Evolutionary conservation across 2,888 invertebrate genomes (phyloP), one percentile per base, ranked within the genome.

Genomic region (Sarcophaga caerulescens): DNA sequence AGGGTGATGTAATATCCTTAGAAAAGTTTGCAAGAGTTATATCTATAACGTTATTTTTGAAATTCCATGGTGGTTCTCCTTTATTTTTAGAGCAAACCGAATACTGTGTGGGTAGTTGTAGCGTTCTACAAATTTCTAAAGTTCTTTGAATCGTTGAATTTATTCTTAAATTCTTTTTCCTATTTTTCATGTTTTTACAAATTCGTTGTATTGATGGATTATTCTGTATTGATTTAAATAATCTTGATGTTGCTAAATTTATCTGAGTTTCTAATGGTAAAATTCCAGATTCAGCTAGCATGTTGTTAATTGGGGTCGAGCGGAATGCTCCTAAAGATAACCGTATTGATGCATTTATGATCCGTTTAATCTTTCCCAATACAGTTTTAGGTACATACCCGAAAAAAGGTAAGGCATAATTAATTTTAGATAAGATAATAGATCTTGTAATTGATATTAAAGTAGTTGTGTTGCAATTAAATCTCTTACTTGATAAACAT

Each of bases 391-490:
- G 19, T 12, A 63, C 23, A 14, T 12, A 47, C 10, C 45, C 74
- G 21, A 74, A 45, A 45, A 62, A 45, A 10, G 74, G n/a, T 14
- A 74, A 17, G 8, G 21, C 62, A 21, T 74, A 74, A 12, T 14
- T 63, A 45, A 74, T 63, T 74, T 73, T 74, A 3, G 66, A 74
- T n/a, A 74, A 45, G 3, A 73, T 62, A 19, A 74, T 47, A 21
- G 47, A 23, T 44, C 19, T 73, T n/a, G 45, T 62, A 8, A 74
- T 74, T 4, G 74, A 74, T 47, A 74, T 63, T 63, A 74, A 47
- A 1, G 62, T 63, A 12, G 17, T 21, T 45, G 62, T 63, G 47
- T 23, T 71, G n/a, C 65, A 75, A 14, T 75, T 52, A 11, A 75
- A 75, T 66, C 57, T 75, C 2, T 3, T 12, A 11, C 19, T 25